Conservation (phyloP, 2,113 vertebrate species). For the Pteronura brasiliensis region DNA sequence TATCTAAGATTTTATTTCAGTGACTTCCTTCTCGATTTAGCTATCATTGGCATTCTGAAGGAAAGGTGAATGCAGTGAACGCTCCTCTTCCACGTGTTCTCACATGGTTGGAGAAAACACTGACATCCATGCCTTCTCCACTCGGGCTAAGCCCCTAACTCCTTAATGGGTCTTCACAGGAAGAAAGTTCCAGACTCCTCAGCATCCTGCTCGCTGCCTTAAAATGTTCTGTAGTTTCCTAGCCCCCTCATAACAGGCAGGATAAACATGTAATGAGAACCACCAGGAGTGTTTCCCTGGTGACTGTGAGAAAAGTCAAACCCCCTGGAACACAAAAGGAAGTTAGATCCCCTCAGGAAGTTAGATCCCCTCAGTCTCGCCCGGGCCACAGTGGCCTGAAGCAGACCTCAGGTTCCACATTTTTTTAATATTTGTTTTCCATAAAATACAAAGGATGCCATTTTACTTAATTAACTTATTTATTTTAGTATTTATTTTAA, state of each 20-base stretch:
- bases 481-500: background rate
- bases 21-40: background rate
- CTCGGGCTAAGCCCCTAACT: background rate
- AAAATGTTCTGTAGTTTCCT: background rate
- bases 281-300: background rate
- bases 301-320: background rate
- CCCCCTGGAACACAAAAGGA: background rate
- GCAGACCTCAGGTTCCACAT: background rate
- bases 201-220: background rate
- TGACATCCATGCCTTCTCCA: background rate
- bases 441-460: background rate
- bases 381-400: accelerated
- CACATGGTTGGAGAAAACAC: background rate
- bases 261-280: background rate
- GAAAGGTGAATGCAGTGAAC: background rate
- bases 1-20: background rate
- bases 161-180: background rate
- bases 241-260: too few species aligned
- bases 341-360: background rate
- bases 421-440: background rate
- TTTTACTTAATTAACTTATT: background rate
- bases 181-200: background rate
- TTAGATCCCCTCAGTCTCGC: background rate
- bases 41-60: background rate
- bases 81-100: background rate